A percentile compares a stretch with the other conserved stretches of the same genome.
Conservation (phyloP, 2,797 vertebrate genomes). For the Lacerta bilineata region DNA sequence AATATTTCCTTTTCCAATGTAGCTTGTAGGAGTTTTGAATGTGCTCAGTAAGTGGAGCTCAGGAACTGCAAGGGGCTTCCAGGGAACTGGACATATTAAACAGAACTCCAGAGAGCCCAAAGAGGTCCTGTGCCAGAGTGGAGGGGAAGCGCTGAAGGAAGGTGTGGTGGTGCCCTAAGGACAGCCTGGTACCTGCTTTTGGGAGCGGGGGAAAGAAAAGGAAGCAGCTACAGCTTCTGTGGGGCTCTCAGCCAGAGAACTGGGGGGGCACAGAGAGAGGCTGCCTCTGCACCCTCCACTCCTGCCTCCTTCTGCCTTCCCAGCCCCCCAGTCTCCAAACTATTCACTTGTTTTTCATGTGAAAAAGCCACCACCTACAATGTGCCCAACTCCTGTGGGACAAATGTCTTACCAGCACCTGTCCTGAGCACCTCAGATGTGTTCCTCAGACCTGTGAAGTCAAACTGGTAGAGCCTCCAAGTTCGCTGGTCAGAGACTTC, state of each 20-base stretch:
- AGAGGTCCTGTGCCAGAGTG: too few species aligned
- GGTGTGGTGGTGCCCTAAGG: not conserved
- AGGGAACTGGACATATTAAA: too few species aligned
- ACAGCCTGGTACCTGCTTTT: too few species aligned
- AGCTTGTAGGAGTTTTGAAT: not conserved
- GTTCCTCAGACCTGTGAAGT: slow-evolving; percentile 80
- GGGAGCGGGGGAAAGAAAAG: not conserved
- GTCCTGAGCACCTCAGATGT: slow-evolving; percentile 76
- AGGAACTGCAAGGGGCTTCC: too few species aligned
- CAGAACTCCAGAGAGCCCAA: too few species aligned
- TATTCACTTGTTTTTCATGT: too few species aligned
- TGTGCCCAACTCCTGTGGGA: not conserved
- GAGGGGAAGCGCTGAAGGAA: not conserved
- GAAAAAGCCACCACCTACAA: not conserved
- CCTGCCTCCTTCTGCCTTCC: too few species aligned
- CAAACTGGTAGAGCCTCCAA: slow-evolving; percentile 83
- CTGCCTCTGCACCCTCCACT: not conserved
- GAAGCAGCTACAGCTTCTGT: too few species aligned
- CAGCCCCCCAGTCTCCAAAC: not conserved
- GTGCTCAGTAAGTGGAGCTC: too few species aligned
- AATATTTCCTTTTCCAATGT: not conserved
- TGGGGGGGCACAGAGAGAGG: not conserved
- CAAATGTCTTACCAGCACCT: slow-evolving; percentile 71
- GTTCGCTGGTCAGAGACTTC: slow-evolving; percentile 79
- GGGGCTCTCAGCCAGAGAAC: not conserved